These are phyloP conservation scores for Coenonympha glycerion DNA, from an alignment of 2,888 invertebrate genomes.

Conservation along the genomic window DNA sequence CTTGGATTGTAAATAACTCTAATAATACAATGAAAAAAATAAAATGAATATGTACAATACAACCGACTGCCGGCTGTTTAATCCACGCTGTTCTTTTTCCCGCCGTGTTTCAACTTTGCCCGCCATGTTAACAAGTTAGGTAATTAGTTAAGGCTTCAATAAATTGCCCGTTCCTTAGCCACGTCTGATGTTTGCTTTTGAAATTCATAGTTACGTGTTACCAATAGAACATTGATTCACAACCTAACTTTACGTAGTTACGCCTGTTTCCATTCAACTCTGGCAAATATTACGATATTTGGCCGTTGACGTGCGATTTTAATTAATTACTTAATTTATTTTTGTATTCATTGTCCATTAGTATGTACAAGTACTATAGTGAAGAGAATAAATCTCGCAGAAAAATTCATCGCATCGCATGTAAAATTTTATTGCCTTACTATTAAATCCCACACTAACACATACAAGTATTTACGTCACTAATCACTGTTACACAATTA, in stretches of 20 bases:
- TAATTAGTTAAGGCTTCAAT: conserved; percentile 8
- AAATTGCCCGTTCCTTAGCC: background rate
- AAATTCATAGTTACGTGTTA: conserved; percentile 8
- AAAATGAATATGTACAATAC: too few species aligned
- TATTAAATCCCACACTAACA: too few species aligned
- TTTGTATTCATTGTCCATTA: background rate
- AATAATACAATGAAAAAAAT: too few species aligned
- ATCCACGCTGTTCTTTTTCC: background rate
- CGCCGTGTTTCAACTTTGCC: background rate
- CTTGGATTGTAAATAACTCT: too few species aligned
- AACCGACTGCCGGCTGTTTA: background rate
- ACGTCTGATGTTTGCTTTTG: conserved; percentile 5
- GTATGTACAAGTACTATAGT: background rate
- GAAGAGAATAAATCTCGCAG: too few species aligned
- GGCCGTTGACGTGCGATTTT: background rate
- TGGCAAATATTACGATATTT: background rate
- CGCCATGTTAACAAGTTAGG: too few species aligned
- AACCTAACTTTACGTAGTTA: background rate
- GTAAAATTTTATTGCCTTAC: too few species aligned
- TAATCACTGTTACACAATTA: too few species aligned
- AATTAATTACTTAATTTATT: background rate
- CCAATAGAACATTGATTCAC: conserved; percentile 10
- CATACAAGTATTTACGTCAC: too few species aligned
- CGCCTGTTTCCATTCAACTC: conserved; percentile 1
- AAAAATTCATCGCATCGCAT: too few species aligned